Base-by-base conservation (phyloP, 2,797 vertebrate species). In the Melanotaenia boesemani region DNA sequence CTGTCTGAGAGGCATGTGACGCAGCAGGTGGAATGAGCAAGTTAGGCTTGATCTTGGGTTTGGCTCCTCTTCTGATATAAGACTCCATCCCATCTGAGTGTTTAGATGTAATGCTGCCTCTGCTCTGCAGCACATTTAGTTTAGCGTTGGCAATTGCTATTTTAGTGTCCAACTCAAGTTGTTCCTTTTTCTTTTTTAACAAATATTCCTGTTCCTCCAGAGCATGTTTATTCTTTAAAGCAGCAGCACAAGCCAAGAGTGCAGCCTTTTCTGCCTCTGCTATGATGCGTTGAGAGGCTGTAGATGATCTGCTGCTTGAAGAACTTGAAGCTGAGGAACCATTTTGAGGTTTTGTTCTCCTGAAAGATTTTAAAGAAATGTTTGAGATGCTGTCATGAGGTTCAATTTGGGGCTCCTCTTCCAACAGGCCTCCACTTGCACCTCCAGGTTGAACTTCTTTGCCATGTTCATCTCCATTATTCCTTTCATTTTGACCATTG, bases 221-320 rank as follows among this genome's bases (percentile, higher is more conserved):
- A 5, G 52, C 41, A 32, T 63, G 67, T 10, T 5, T 52, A 5
- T 65, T 34, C 24, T 76, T 76, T 32, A 70, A 76, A 54, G 61
- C 54, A 34, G 54, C 26, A 0, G 8, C 1, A 0, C 12, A 18
- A n/a, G 74, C 54, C 1, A 59, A 0, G 1, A 63, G 24, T 26
- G 24, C 41, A 20, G 60, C 74, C 39, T 9, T 39, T 1, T 63
- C 26, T 18, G 67, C 60, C 9, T 30, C 41, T 2, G 39, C 54
- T 32, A 6, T 32, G 0, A 37, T 48, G 5, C 57, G n/a, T 1
- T 0, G 0, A 3, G 32, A 58, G 24, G 41, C 30, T 9, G 56
- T 20, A 3, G 7, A 41, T 34, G 59, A 41, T 41, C 8, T 61
- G 36, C 59, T 61, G 12, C 10, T 56, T 28, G 54, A 46, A 13